Percentiles rank a stretch among this genome's conserved stretches.
Evolutionary conservation across 2,797 vertebrate genomes (phyloP).

Genomic region (Chloroceryle amazona): DNA sequence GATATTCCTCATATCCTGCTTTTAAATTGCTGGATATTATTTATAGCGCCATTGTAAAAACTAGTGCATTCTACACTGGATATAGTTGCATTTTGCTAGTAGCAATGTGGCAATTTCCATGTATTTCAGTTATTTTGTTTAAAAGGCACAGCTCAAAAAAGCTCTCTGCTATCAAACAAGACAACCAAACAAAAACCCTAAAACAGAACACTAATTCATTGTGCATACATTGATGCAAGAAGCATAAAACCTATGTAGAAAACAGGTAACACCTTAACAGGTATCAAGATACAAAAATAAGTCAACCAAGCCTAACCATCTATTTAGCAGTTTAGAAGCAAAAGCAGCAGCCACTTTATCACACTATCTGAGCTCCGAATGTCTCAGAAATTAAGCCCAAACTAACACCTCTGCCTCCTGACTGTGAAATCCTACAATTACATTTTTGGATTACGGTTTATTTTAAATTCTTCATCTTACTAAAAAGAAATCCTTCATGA

Average conservation of each 20-base stretch:
- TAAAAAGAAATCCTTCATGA: background rate
- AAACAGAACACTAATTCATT: background rate
- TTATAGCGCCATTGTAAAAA: background rate
- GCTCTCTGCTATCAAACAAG: background rate
- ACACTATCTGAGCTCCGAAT: background rate
- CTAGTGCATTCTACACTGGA: background rate
- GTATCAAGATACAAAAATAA: background rate
- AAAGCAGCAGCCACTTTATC: background rate
- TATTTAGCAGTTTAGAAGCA: background rate
- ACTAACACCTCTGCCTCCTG: background rate
- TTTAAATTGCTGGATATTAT: conserved; percentile 46
- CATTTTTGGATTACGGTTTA: background rate
- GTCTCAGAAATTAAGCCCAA: conserved; percentile 1
- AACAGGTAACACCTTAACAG: background rate
- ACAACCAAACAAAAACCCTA: background rate
- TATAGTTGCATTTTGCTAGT: background rate
- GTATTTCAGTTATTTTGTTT: background rate
- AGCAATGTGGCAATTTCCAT: background rate
- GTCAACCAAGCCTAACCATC: background rate
- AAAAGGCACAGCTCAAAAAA: background rate
- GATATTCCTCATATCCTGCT: conserved; percentile 55
- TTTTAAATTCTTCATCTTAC: background rate
- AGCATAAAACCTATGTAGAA: background rate
- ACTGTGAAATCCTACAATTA: background rate
- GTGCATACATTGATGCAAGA: background rate